These are phyloP conservation scores for Leptothorax acervorum DNA, from an alignment of 2,888 invertebrate genomes.

Conservation along the genomic window DNA sequence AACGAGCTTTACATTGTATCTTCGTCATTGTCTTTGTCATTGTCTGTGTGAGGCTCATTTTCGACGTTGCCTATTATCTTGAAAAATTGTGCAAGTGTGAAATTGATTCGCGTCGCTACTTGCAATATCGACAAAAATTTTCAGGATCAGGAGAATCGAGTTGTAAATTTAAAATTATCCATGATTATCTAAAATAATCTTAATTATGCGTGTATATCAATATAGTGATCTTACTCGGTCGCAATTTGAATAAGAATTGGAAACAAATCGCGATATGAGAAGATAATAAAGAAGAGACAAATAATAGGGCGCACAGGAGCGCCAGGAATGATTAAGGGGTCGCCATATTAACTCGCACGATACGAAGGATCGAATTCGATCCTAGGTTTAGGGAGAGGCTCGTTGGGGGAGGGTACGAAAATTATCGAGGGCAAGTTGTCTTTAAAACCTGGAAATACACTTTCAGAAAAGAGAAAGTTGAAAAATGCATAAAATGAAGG, in stretches of 20 bases:
- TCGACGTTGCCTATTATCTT: not conserved
- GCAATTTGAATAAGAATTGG: conserved; percentile 32
- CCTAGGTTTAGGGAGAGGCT: conserved; percentile 53
- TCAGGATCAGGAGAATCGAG: conserved; percentile 55
- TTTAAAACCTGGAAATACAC: conserved; percentile 27
- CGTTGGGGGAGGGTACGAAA: conserved; percentile 54
- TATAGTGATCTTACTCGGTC: not conserved
- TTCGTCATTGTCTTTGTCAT: not conserved
- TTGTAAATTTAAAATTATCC: conserved; percentile 25
- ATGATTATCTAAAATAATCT: not conserved
- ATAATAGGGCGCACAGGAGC: conserved; percentile 37
- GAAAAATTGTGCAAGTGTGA: conserved; percentile 27
- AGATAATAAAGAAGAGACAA: conserved; percentile 39
- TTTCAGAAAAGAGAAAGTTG: conserved; percentile 43
- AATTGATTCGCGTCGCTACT: conserved; percentile 19
- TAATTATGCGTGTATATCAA: conserved; percentile 13
- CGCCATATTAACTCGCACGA: conserved; percentile 29
- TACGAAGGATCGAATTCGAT: conserved; percentile 39
- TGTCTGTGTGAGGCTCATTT: conserved; percentile 26
- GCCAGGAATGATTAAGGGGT: conserved; percentile 28
- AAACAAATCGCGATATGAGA: conserved; percentile 42
- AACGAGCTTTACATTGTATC: conserved; percentile 15
- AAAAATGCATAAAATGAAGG: conserved; percentile 51
- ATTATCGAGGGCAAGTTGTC: conserved; percentile 44
- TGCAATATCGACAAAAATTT: conserved; percentile 28